phyloP scores from a whole-genome alignment of 2,113 vertebrate genomes.

The Oreochromis tanganicae region DNA sequence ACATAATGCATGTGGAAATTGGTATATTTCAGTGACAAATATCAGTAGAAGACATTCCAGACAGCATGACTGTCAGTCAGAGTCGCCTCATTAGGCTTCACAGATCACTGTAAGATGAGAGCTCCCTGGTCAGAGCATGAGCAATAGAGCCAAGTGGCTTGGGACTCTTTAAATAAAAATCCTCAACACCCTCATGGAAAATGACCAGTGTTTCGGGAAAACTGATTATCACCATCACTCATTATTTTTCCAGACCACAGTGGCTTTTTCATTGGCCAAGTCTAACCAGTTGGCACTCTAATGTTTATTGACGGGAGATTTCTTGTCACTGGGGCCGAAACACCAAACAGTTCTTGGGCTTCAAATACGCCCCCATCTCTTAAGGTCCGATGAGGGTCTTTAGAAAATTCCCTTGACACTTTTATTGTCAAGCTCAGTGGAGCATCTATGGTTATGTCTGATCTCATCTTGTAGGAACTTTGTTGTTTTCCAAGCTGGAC shows the following conservation, averaged over 20 bases:
- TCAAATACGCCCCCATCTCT: neutral
- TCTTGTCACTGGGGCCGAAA: neutral
- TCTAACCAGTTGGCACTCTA: neutral
- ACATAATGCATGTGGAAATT: neutral
- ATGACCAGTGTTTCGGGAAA: neutral
- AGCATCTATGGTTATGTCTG: neutral
- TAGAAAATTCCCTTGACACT: neutral
- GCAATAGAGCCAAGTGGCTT: neutral
- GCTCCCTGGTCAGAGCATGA: neutral
- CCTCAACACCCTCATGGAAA: neutral
- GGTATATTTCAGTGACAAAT: neutral
- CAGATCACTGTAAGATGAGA: neutral
- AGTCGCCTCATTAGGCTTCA: neutral
- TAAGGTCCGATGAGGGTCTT: neutral
- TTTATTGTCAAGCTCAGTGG: neutral
- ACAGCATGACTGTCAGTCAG: neutral
- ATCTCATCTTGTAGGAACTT: slow-evolving; percentile 1
- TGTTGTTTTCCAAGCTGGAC: neutral
- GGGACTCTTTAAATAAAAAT: neutral
- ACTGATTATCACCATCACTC: neutral
- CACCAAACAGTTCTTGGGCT: neutral
- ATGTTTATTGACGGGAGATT: neutral
- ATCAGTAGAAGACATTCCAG: neutral
- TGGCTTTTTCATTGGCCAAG: neutral
- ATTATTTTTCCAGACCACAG: neutral